Evolutionary conservation across 35 echinoderm and acorn worm species (phyloP).

Genomic region (Lytechinus variegatus): DNA sequence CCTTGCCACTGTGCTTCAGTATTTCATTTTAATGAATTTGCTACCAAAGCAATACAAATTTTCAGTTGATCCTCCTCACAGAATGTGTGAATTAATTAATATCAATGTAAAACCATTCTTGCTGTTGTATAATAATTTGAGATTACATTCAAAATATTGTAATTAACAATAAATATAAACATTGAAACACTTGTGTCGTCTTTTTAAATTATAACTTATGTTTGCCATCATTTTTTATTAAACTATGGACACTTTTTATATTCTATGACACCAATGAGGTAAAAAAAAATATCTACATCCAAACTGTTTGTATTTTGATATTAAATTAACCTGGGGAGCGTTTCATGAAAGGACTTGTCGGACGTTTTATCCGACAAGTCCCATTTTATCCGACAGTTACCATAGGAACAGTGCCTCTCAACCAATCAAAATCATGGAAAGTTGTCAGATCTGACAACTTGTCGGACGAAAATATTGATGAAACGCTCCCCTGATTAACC

Average conservation of each 20-base stretch:
- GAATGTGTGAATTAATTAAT: constrained; percentile 23
- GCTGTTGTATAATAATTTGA: constrained; percentile 23
- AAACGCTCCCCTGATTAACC: too few relatives aligned
- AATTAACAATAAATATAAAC: constrained; percentile 18
- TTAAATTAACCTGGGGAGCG: too few relatives aligned
- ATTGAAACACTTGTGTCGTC: constrained; percentile 21
- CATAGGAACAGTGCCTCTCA: too few relatives aligned
- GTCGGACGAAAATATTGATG: too few relatives aligned
- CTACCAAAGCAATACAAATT: constrained; percentile 22
- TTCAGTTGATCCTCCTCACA: constrained; percentile 20
- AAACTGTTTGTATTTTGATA: constrained; percentile 23
- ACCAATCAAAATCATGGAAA: too few relatives aligned
- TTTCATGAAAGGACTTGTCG: too few relatives aligned
- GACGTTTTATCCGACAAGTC: too few relatives aligned
- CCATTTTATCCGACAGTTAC: too few relatives aligned
- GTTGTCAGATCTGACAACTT: too few relatives aligned
- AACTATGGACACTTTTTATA: constrained; percentile 22
- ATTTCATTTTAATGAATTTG: constrained; percentile 24
- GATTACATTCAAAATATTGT: constrained; percentile 23
- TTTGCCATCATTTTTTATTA: constrained; percentile 23
- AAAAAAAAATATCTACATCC: constrained; percentile 16
- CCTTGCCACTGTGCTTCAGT: constrained; percentile 18
- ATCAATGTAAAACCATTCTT: constrained; percentile 22
- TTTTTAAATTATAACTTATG: constrained; percentile 24
- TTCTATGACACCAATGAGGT: constrained; percentile 21